Evolutionary conservation across 2,113 vertebrate genomes (phyloP).

Genomic region (Chaenogobius annularis): DNA sequence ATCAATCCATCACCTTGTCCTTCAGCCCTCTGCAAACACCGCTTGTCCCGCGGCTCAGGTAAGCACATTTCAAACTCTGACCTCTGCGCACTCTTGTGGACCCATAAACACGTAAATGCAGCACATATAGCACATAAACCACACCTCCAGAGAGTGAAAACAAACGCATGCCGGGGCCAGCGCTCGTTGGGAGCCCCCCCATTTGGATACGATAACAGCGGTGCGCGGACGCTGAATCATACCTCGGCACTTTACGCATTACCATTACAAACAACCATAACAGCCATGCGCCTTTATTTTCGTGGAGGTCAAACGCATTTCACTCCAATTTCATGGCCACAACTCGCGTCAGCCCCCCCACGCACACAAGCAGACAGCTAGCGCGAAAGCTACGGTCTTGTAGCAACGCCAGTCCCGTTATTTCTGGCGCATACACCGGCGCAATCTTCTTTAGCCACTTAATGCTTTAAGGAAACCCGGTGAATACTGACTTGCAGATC

Average conservation of each 20-base stretch:
- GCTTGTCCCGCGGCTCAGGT: not conserved
- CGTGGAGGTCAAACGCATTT: constrained; percentile 30
- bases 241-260: constrained; percentile 12
- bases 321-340: not conserved
- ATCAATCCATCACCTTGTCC: not conserved
- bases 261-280: constrained; percentile 6
- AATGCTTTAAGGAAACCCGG: not conserved
- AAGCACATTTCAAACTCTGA: not conserved
- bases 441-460: not conserved
- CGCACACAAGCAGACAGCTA: constrained; percentile 38
- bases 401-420: constrained; percentile 33
- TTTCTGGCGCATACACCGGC: constrained; percentile 1
- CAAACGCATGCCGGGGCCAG: constrained; percentile 46
- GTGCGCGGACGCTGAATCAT: constrained; percentile 19
- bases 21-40: not conserved
- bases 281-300: constrained; percentile 27
- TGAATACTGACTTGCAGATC: not conserved
- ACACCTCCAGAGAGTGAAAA: constrained; percentile 46
- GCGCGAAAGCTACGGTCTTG: constrained; percentile 46
- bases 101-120: constrained; percentile 15
- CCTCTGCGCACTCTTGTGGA: not conserved
- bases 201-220: constrained; percentile 1
- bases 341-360: not conserved
- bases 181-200: constrained; percentile 17
- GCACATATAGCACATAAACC: constrained; percentile 33